Base-by-base conservation (phyloP, 2,888 invertebrate species). In the Fissipunctia ypsillon region DNA sequence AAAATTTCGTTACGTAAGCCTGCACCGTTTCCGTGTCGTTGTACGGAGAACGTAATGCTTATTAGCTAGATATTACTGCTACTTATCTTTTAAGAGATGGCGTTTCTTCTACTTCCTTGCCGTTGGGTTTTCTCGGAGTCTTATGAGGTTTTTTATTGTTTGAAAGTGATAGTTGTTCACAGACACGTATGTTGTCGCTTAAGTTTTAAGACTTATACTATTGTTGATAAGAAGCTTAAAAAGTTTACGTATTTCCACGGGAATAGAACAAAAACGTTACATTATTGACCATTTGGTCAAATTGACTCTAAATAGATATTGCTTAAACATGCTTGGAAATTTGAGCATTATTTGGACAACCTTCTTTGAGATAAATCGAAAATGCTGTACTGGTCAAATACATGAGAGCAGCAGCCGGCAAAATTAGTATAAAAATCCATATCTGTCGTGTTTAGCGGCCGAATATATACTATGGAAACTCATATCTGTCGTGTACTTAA, bases 1-100 rank as follows among this genome's bases (percentile, higher is more conserved):
- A 57, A 80, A 79, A 74, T 80, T 71, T 78, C 60, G 48, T 71
- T 65, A 76, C 76, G 73, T 76, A 75, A 76, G 64, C 73, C 43
- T 43, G 22, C 25, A 16, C 25, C 45, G 67, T 61, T 80, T 77
- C 57, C 65, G 59, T 71, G 41, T 43, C 73, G 70, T 10, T 69
- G 59, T 57, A 12, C 63, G 52, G 56, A 54, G 61, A 85, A 69
- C 70, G 67, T 67, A 61, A 78, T 68, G 71, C 68, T 73, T 83
- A 83, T 73, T 74, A 76, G 41, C 69, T 76, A 74, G 73, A 69
- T 83, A 76, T 75, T 69, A 72, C 66, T 73, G 45, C 59, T 52
- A 73, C 68, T 72, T 69, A 77, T 61, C 68, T 79, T 56, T 14
- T 56, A 60, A 31, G 48, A 65, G 31, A 68, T 70, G 59, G 22